Conservation (phyloP, 2,797 vertebrate genomes). For the Enteromius thamalakanensis region DNA sequence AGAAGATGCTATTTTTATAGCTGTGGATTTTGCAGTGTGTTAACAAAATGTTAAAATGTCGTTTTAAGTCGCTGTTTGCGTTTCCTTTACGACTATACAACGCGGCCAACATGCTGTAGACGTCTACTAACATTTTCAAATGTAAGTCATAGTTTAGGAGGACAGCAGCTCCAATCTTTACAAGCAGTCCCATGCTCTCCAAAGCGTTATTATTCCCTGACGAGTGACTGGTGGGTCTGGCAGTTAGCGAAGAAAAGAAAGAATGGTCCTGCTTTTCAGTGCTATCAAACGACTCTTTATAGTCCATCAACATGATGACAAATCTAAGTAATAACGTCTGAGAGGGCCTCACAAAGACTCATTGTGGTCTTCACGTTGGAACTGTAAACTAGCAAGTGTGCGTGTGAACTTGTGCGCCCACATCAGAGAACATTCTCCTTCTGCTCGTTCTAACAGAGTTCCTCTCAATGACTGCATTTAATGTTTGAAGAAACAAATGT, state of each 20-base stretch:
- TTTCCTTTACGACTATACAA: neutral
- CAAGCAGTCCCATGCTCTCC: neutral
- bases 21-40: neutral
- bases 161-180: conserved; percentile 5
- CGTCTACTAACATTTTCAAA: neutral
- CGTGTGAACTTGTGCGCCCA: conserved; percentile 18
- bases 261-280: conserved; percentile 3
- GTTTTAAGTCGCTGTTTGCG: neutral
- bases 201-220: neutral
- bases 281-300: conserved; percentile 36
- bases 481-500: neutral
- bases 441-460: neutral
- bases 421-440: conserved; percentile 10
- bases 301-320: conserved; percentile 26
- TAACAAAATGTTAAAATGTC: neutral
- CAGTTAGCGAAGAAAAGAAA: neutral
- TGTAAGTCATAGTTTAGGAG: conserved; percentile 11
- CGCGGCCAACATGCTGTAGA: neutral
- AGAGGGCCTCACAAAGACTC: conserved; percentile 12
- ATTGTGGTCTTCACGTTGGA: conserved; percentile 23
- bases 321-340: conserved; percentile 11
- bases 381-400: conserved; percentile 1
- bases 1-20: neutral
- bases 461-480: neutral
- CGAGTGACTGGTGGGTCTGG: neutral